phyloP scores from a whole-genome alignment of 2,888 invertebrate species.

The Lithophane leautieri region DNA sequence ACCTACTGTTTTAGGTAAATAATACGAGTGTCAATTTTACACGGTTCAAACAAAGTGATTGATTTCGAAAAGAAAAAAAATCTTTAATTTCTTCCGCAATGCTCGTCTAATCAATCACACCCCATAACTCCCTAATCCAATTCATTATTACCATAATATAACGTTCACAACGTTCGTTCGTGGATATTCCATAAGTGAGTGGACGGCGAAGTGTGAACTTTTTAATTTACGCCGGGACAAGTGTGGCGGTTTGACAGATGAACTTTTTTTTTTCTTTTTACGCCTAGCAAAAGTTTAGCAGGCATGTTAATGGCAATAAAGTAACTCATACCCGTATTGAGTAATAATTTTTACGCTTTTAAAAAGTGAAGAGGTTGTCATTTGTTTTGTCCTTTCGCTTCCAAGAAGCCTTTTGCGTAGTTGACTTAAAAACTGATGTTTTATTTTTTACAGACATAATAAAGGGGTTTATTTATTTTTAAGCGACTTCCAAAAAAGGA shows the following conservation, averaged over 20 bases:
- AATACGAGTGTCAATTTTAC: too few relatives aligned
- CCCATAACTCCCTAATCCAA: background rate
- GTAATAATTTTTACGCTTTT: conserved; percentile 14
- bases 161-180: too few relatives aligned
- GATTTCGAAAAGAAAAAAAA: background rate
- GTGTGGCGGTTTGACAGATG: conserved; percentile 66
- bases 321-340: conserved; percentile 25
- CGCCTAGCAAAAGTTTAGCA: conserved; percentile 24
- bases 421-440: background rate
- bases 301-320: conserved; percentile 52
- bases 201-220: conserved; percentile 67
- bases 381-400: conserved; percentile 7
- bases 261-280: conserved; percentile 56
- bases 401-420: background rate
- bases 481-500: too few relatives aligned
- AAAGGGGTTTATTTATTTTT: too few relatives aligned
- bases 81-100: background rate
- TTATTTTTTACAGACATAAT: background rate
- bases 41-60: too few relatives aligned
- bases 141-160: background rate
- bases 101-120: background rate
- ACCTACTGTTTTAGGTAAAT: too few relatives aligned
- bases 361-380: background rate
- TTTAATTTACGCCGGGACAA: conserved; percentile 72
- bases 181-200: conserved; percentile 53